Conservation (phyloP, 30 jellyfish, hydroid and myxozoan genomes). For the Catostylus mosaicus region DNA sequence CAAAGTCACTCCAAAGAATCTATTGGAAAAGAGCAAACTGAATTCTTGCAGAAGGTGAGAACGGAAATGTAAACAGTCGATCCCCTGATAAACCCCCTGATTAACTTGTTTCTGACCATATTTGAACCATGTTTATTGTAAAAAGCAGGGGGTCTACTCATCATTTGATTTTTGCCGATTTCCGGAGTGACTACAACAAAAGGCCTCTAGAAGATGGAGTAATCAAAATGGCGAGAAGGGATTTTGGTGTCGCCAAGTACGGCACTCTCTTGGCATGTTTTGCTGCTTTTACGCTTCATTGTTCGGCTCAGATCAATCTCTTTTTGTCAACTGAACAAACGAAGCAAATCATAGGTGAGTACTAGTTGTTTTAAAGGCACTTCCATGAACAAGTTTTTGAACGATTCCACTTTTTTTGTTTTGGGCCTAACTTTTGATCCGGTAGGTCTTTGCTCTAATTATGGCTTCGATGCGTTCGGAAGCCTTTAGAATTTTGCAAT, state of each 20-base stretch:
- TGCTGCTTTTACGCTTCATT: neutral
- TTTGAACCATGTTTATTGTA: neutral
- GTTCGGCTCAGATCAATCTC: slow-evolving; percentile 54
- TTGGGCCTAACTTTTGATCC: no score
- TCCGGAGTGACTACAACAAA: neutral
- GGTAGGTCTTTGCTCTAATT: no score
- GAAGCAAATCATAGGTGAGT: slow-evolving; percentile 55
- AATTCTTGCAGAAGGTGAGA: no score
- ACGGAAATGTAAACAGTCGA: neutral
- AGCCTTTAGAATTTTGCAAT: no score
- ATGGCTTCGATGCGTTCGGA: no score
- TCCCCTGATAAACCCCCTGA: neutral
- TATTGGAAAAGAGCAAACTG: no score
- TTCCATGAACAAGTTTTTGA: no score
- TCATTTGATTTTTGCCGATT: neutral
- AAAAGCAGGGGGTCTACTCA: neutral
- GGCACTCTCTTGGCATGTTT: neutral
- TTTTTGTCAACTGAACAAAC: slow-evolving; percentile 49
- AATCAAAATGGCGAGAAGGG: slow-evolving; percentile 19
- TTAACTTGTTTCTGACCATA: neutral
- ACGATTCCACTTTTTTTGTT: no score
- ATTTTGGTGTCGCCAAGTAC: neutral
- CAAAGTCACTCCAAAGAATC: no score
- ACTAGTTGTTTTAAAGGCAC: no score
- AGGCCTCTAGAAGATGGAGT: neutral